These are phyloP conservation scores for Bovichtus variegatus DNA, from an alignment of 2,797 vertebrate species.

Conservation along the genomic window DNA sequence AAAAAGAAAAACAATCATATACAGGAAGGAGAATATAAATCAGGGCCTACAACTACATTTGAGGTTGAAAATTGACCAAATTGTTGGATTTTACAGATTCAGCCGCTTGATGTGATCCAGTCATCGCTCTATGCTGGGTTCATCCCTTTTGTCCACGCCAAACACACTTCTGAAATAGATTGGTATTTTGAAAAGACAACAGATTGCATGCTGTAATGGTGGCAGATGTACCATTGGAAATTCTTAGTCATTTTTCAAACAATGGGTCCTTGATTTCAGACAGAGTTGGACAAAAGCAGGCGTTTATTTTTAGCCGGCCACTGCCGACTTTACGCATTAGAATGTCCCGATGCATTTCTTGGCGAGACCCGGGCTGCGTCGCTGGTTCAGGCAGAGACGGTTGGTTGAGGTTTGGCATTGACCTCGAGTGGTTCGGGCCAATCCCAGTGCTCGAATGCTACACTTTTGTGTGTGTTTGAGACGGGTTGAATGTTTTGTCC, in stretches of 20 bases:
- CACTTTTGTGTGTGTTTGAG: too few relatives aligned
- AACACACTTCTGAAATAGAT: neutral
- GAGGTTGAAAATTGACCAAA: constrained; percentile 4
- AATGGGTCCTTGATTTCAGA: neutral
- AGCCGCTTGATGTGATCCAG: neutral
- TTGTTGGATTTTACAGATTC: neutral
- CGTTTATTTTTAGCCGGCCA: neutral
- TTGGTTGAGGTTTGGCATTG: too few relatives aligned
- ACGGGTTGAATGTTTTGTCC: too few relatives aligned
- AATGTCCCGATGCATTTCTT: too few relatives aligned
- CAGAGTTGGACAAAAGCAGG: neutral
- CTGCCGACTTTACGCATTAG: neutral
- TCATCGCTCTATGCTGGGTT: neutral
- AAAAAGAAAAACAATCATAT: neutral
- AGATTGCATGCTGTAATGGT: neutral
- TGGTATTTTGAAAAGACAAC: neutral
- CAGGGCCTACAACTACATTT: neutral
- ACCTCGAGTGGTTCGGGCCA: too few relatives aligned
- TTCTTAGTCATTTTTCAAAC: too few relatives aligned
- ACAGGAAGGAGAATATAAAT: constrained; percentile 15
- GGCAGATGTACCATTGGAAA: neutral
- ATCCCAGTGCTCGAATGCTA: too few relatives aligned
- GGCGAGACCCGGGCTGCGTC: too few relatives aligned
- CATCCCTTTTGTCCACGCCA: neutral
- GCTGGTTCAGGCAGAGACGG: too few relatives aligned